Percentiles rank a stretch among this genome's conserved stretches.
phyloP scores from a whole-genome alignment of 2,797 vertebrate species.

The Poecile montanus region DNA sequence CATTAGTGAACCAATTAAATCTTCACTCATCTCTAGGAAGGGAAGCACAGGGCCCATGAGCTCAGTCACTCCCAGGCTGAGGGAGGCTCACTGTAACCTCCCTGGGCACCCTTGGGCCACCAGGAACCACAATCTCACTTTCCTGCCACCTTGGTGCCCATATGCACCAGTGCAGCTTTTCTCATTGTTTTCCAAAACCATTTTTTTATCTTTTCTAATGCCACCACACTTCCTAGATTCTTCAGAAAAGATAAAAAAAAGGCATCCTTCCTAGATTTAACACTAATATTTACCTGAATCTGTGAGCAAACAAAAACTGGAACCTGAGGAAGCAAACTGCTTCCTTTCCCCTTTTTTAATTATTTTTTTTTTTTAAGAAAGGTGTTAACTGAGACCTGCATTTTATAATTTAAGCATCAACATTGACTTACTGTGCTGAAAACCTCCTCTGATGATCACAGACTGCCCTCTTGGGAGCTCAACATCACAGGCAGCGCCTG shows the following conservation, averaged over 20 bases:
- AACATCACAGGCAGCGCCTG: fast-evolving
- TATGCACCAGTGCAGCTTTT: background rate
- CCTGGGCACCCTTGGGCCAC: background rate
- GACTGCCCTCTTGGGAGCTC: background rate
- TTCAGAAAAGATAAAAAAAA: background rate
- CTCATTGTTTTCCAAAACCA: background rate
- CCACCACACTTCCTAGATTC: background rate
- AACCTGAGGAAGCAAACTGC: background rate
- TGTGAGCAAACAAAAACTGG: background rate
- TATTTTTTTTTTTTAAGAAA: background rate
- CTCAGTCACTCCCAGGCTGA: background rate
- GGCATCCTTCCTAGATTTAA: background rate
- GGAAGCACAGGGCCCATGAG: fast-evolving
- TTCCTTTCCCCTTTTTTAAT: background rate
- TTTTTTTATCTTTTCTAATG: background rate
- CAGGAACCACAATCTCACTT: background rate
- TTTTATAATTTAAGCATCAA: background rate
- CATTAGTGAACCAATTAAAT: background rate
- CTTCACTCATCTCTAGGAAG: background rate
- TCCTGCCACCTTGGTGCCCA: background rate
- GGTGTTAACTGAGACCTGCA: background rate
- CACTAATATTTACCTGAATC: background rate
- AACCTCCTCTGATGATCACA: background rate
- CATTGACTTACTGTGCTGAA: background rate
- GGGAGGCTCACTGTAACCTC: background rate